phyloP scores from a whole-genome alignment of 2,797 vertebrate species.

The Aldrovandia affinis region DNA sequence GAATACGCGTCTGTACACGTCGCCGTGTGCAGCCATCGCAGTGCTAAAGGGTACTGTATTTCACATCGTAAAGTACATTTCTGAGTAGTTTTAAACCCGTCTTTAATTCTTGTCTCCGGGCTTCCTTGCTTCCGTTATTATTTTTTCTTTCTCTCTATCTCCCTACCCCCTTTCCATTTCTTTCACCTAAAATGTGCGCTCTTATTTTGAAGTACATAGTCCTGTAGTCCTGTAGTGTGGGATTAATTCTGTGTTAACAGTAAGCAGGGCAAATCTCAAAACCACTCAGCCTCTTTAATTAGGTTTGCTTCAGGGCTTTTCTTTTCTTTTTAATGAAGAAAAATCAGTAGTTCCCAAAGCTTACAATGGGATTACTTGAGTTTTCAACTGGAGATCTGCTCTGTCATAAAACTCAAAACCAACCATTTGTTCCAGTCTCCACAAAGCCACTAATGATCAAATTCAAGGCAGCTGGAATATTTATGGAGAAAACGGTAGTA shows the following conservation, averaged over 20 bases:
- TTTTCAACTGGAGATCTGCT: not conserved
- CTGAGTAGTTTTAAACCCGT: too few relatives aligned
- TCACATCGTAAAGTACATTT: not conserved
- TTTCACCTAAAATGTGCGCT: not conserved
- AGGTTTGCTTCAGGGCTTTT: not conserved
- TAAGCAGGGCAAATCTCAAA: constrained; percentile 13
- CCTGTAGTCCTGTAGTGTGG: not conserved
- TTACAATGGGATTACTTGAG: not conserved
- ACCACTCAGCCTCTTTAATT: constrained; percentile 29
- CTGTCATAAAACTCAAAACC: not conserved
- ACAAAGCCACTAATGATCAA: not conserved
- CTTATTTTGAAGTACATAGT: not conserved
- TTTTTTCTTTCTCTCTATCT: too few relatives aligned
- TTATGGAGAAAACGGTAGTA: not conserved
- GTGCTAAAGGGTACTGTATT: not conserved
- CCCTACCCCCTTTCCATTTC: too few relatives aligned
- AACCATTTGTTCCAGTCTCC: not conserved
- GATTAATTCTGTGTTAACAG: constrained; percentile 11
- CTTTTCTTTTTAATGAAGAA: not conserved
- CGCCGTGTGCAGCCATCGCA: not conserved
- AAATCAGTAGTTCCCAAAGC: not conserved
- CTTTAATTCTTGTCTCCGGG: too few relatives aligned
- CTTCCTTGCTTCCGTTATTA: too few relatives aligned
- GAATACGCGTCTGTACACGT: not conserved
- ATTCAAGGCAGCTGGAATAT: not conserved